Conservation (phyloP, 1,140 invertebrate genomes). For the Paraescarpia echinospica region DNA sequence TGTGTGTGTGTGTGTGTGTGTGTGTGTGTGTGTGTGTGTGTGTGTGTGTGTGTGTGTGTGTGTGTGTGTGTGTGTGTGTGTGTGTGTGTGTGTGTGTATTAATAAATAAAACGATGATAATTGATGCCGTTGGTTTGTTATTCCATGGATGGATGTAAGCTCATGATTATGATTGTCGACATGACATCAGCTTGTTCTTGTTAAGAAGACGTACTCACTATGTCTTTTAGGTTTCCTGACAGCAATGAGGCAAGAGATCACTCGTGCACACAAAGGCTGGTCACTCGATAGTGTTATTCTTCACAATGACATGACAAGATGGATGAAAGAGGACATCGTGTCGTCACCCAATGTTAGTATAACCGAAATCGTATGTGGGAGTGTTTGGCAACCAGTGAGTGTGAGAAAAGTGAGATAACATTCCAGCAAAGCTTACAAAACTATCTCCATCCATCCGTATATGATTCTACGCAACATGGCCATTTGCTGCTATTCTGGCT, state of each 20-base stretch:
- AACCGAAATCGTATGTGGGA: neutral
- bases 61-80: no score
- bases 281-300: conserved; percentile 92
- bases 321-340: conserved; percentile 85
- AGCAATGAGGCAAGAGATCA: conserved; percentile 91
- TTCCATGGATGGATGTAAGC: neutral
- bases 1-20: no score
- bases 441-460: neutral
- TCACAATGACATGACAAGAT: conserved; percentile 90
- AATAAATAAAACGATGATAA: no score
- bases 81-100: no score
- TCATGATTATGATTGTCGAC: neutral
- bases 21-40: no score
- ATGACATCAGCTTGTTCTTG: neutral
- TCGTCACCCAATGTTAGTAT: conserved; percentile 69
- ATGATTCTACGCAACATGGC: neutral
- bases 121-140: neutral
- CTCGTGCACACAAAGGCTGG: conserved; percentile 93
- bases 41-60: no score
- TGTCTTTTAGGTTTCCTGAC: neutral
- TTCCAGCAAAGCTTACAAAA: neutral
- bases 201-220: neutral
- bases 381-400: neutral
- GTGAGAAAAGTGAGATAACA: neutral
- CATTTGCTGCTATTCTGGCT: no score